Evolutionary conservation across 2,888 invertebrate genomes (phyloP).

Genomic region (Pilophorus perplexus): DNA sequence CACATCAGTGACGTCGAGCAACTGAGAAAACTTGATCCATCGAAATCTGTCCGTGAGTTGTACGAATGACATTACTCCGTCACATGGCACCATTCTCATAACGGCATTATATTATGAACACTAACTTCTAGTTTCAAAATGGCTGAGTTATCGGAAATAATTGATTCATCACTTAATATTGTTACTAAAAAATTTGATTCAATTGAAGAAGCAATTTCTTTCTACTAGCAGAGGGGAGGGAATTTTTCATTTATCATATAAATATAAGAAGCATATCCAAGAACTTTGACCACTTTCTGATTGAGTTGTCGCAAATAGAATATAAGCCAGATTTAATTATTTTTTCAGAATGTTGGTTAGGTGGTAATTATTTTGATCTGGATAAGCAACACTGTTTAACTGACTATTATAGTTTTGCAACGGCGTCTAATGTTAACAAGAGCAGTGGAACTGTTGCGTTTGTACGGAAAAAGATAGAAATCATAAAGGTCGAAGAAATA

Average conservation of each 20-base stretch:
- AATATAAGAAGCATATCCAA: not conserved
- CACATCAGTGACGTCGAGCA: not conserved
- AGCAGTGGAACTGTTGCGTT: not conserved
- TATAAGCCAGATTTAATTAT: not conserved
- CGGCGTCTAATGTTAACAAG: not conserved
- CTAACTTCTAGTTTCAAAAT: not conserved
- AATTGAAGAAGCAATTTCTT: not conserved
- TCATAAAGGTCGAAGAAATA: not conserved
- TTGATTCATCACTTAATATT: not conserved
- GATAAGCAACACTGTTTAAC: too few relatives aligned
- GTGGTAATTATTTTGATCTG: not conserved
- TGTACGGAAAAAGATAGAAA: not conserved
- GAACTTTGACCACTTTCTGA: not conserved
- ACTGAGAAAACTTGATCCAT: not conserved
- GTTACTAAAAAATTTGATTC: not conserved
- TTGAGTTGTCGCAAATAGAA: not conserved
- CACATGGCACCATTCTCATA: too few relatives aligned
- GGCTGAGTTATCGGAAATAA: not conserved
- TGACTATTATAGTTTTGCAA: not conserved
- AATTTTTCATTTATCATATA: not conserved
- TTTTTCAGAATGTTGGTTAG: not conserved
- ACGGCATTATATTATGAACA: not conserved
- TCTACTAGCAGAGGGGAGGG: not conserved
- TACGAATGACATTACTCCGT: not conserved
- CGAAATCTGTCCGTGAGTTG: not conserved